Evolutionary conservation across 1,140 invertebrate species (phyloP), one percentile per base, ranked within the genome.

Genomic region (Aphidius ervi): DNA sequence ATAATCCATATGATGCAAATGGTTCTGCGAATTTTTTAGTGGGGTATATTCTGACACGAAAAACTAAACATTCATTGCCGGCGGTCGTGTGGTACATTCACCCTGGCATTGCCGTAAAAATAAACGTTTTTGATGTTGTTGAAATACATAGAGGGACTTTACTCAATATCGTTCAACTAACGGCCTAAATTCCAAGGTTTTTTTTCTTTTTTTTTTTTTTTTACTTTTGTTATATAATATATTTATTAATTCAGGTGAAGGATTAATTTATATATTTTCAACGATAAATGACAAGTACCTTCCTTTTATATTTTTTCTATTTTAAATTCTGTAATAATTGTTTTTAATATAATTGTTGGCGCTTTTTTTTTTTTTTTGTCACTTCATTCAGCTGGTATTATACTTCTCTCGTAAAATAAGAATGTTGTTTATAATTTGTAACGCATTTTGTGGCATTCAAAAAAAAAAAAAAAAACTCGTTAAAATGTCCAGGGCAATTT

Each of bases 31-130:
- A 54, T 40, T 54, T 10, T 46, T 43, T 31, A 31, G 23, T 31
- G 8, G 31, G 31, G 55, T 56, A 31, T 56, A 9, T 56, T 9
- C 9, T 52, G 37, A 53, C 37, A 37, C 59, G 9, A 10, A 56
- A 61, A 61, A 45, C 59, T 61, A 55, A 61, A 61, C 53, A 61
- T 61, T 61, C 52, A 54, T 10, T 31, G 23, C 23, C 23, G 23
- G 23, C 23, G 41, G 42, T 41, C 9, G 60, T 46, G 60, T 42
- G 60, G 61, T 59, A 47, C 61, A 58, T 58, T 65, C 60, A 61
- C 61, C 59, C 64, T 65, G 61, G 64, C 58, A 63, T 65, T 63
- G 61, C 64, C 61, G 61, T 63, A 65, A 63, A 65, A 61, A 65
- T 63, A 65, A 65, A 65, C 61, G 59, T 50, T 31, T 31, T 31